Evolutionary conservation across 1,140 invertebrate genomes (phyloP).

Genomic region (Cotesia typhae): DNA sequence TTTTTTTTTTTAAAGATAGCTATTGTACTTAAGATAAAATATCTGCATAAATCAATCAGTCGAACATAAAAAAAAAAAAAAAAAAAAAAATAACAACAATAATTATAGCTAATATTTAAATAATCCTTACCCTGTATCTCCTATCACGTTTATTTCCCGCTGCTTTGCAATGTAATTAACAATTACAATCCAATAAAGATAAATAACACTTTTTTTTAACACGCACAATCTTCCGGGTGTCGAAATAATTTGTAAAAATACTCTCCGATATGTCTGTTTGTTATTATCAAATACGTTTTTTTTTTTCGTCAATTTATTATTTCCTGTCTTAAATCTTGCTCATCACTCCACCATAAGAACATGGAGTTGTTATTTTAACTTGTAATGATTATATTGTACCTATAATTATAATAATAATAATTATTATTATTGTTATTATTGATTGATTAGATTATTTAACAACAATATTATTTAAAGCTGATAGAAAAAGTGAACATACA

Average conservation of each 20-base stretch:
- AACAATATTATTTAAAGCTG: too few relatives aligned
- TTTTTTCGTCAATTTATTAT: slow-evolving; percentile 44
- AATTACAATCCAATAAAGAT: slow-evolving; percentile 9
- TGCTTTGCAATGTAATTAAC: slow-evolving; percentile 1
- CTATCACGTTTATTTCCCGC: slow-evolving; percentile 15
- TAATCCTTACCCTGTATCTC: slow-evolving; percentile 12
- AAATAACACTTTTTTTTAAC: neutral
- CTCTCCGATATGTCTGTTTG: too few relatives aligned
- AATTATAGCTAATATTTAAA: neutral
- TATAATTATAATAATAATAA: too few relatives aligned
- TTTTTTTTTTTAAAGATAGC: too few relatives aligned
- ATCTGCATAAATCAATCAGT: neutral
- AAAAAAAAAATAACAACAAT: neutral
- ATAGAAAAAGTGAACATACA: too few relatives aligned
- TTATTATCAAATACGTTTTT: neutral
- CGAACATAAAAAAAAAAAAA: neutral
- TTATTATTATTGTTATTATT: slow-evolving; percentile 5
- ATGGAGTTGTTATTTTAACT: slow-evolving; percentile 37
- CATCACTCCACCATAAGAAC: slow-evolving; percentile 48
- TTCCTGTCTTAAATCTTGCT: slow-evolving; percentile 45
- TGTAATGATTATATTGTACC: neutral
- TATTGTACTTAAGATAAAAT: neutral
- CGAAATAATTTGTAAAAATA: neutral
- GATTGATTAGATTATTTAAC: neutral
- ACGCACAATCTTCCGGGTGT: too few relatives aligned